These are phyloP conservation scores for Cololabis saira DNA, from an alignment of 2,113 vertebrate genomes.

Conservation along the genomic window DNA sequence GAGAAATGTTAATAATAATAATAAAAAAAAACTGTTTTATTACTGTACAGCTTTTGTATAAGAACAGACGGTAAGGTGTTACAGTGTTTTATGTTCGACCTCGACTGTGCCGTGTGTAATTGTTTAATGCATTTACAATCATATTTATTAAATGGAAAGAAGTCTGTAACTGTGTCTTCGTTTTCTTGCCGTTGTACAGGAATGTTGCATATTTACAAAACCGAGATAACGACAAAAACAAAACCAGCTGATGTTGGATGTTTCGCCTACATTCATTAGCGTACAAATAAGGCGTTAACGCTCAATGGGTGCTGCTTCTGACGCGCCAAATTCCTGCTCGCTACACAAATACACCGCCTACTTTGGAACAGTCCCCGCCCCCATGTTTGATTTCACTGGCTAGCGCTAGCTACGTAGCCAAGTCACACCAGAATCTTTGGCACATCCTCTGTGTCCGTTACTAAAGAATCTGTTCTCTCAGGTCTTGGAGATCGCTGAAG, in stretches of 20 bases:
- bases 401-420: too few species aligned
- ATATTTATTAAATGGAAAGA: conserved; percentile 85
- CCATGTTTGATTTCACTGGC: too few species aligned
- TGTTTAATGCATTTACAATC: conserved; percentile 85
- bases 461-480: conserved; percentile 98
- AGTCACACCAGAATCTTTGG: too few species aligned
- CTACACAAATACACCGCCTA: too few species aligned
- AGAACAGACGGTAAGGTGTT: conserved; percentile 75
- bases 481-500: conserved; percentile 98
- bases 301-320: too few species aligned
- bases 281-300: too few species aligned
- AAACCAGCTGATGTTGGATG: too few species aligned
- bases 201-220: conserved; percentile 70
- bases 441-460: conserved; percentile 99
- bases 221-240: conserved; percentile 33
- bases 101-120: conserved; percentile 81
- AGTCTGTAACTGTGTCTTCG: conserved; percentile 73
- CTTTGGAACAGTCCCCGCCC: too few species aligned
- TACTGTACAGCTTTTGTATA: conserved; percentile 86
- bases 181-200: conserved; percentile 78
- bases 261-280: too few species aligned
- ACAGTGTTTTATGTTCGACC: conserved; percentile 74
- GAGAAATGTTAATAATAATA: conserved; percentile 67
- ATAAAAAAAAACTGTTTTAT: conserved; percentile 72
- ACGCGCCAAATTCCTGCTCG: too few species aligned